phyloP scores from a whole-genome alignment of 2,797 vertebrate species.

The Pipistrellus nathusii region DNA sequence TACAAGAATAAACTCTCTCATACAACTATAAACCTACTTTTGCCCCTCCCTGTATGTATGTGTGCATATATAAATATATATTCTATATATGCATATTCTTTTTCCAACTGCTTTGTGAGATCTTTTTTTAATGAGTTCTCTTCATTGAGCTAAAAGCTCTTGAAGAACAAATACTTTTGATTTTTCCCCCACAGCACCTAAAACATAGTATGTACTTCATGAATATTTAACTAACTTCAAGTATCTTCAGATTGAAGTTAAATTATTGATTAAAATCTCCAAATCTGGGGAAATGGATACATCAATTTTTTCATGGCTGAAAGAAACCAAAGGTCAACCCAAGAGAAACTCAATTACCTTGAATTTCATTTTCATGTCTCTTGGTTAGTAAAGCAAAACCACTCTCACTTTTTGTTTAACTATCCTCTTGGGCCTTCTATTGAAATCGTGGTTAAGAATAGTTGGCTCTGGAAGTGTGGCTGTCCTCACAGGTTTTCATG shows the following conservation, averaged over 20 bases:
- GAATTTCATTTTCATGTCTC: not conserved
- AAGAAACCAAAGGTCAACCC: not conserved
- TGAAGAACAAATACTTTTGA: not conserved
- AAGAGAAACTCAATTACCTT: slow-evolving; percentile 42
- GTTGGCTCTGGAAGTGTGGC: not conserved
- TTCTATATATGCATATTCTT: not conserved
- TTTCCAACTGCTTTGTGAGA: not conserved
- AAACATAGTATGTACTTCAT: not conserved
- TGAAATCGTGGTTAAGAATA: slow-evolving; percentile 21
- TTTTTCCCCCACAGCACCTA: not conserved
- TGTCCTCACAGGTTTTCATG: not conserved
- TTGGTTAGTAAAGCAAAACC: slow-evolving; percentile 18
- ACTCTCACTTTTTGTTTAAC: slow-evolving; percentile 36
- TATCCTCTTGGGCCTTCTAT: not conserved
- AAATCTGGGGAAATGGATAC: slow-evolving; percentile 39
- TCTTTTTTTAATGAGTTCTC: not conserved
- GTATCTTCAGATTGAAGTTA: slow-evolving; percentile 20
- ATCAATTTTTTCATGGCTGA: not conserved
- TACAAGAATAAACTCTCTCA: not conserved
- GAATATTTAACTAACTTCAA: slow-evolving; percentile 17
- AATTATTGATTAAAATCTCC: slow-evolving; percentile 31
- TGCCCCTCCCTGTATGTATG: not conserved
- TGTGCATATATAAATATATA: too few species aligned
- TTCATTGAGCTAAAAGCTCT: not conserved
- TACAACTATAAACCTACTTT: not conserved